Evolutionary conservation across 2,888 invertebrate species (phyloP).

Genomic region (Willowsia nigromaculata): DNA sequence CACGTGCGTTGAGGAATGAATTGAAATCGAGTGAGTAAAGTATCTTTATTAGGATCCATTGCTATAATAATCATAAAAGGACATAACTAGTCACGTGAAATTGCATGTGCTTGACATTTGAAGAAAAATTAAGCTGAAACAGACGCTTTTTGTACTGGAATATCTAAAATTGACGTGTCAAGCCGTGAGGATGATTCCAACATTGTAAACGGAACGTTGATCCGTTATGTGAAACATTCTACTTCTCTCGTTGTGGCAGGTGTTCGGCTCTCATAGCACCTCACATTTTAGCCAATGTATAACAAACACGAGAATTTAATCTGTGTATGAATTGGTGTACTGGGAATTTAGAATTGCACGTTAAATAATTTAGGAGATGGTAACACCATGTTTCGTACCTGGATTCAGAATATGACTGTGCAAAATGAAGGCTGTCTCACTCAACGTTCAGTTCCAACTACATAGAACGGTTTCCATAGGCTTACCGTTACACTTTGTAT

Average conservation of each 20-base stretch:
- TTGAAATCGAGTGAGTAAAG: constrained; percentile 19
- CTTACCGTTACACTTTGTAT: not conserved
- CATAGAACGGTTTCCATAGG: constrained; percentile 9
- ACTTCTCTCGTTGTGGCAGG: not conserved
- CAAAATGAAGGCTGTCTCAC: not conserved
- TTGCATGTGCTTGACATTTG: not conserved
- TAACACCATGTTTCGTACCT: no score
- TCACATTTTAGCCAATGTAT: no score
- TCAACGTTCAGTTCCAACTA: not conserved
- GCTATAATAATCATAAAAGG: not conserved
- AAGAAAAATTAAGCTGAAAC: not conserved
- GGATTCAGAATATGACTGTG: not conserved
- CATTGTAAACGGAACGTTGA: not conserved
- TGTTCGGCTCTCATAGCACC: no score
- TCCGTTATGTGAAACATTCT: not conserved
- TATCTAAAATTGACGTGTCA: not conserved
- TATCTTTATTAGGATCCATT: constrained; percentile 37
- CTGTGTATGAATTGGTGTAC: no score
- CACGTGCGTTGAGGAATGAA: constrained; percentile 26
- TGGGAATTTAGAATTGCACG: constrained; percentile 3
- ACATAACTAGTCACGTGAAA: not conserved
- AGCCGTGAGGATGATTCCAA: not conserved
- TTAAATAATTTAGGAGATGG: no score
- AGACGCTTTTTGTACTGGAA: constrained; percentile 11
- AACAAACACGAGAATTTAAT: no score